Conservation (phyloP, 92 coral and sea anemone genomes). For the Paramuricea clavata region DNA sequence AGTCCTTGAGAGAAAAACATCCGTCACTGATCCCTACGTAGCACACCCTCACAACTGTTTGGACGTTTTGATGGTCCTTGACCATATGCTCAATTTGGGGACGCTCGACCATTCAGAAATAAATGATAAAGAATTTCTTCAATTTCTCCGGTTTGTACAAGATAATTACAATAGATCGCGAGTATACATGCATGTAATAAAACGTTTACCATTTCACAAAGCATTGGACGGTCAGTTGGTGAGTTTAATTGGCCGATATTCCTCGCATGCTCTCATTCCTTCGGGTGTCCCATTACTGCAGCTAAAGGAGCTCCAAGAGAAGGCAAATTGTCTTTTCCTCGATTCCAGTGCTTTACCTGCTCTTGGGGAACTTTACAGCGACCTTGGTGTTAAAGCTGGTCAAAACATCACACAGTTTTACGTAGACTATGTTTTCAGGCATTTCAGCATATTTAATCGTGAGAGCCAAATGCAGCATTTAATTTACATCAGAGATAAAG, state of each 20-base stretch:
- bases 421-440: conserved; percentile 75
- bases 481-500: conserved; percentile 52
- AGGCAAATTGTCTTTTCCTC: conserved; percentile 70
- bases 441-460: conserved; percentile 63
- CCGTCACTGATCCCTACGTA: conserved; percentile 70
- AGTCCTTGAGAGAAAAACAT: conserved; percentile 57
- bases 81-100: conserved; percentile 44
- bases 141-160: conserved; percentile 79
- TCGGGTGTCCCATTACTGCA: conserved; percentile 75
- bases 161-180: conserved; percentile 70
- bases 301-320: conserved; percentile 75
- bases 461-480: conserved; percentile 74
- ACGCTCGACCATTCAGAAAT: conserved; percentile 53
- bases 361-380: conserved; percentile 68
- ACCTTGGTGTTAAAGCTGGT: conserved; percentile 65
- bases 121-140: conserved; percentile 67
- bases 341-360: conserved; percentile 52
- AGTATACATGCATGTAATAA: conserved; percentile 71
- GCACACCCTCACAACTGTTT: conserved; percentile 74
- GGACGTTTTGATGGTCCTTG: conserved; percentile 77
- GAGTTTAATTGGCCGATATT: conserved; percentile 71
- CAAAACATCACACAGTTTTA: conserved; percentile 73
- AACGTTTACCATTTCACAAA: conserved; percentile 81
- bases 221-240: conserved; percentile 77
- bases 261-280: conserved; percentile 71